Conservation (phyloP, 2,113 vertebrate species). For the Notothenia coriiceps region DNA sequence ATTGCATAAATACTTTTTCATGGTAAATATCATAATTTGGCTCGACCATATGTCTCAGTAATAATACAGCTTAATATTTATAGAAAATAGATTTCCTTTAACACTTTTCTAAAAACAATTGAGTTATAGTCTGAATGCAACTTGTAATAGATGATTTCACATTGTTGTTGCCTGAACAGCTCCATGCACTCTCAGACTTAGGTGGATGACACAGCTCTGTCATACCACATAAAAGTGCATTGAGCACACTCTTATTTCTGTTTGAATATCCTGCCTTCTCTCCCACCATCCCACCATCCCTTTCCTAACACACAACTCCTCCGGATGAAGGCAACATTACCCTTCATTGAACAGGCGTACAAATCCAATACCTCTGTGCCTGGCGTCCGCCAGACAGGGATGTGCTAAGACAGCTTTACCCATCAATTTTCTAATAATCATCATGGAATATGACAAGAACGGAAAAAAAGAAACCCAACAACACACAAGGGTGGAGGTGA, state of each 20-base stretch:
- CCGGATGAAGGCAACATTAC: constrained; percentile 60
- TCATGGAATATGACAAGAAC: constrained; percentile 39
- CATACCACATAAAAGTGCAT: constrained; percentile 8
- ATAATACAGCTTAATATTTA: not conserved
- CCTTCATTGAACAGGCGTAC: constrained; percentile 58
- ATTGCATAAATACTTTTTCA: not conserved
- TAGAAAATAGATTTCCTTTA: not conserved
- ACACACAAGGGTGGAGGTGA: constrained; percentile 18
- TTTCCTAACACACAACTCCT: constrained; percentile 33
- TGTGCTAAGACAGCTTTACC: constrained; percentile 50
- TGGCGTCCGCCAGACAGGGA: constrained; percentile 57
- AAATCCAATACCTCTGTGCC: constrained; percentile 60
- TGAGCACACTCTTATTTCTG: constrained; percentile 10
- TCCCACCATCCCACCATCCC: not conserved
- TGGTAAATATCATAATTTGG: not conserved
- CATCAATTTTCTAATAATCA: constrained; percentile 73
- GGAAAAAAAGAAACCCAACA: not conserved
- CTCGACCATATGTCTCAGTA: not conserved
- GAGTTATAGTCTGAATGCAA: no score
- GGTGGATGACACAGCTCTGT: constrained; percentile 26
- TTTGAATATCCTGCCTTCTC: constrained; percentile 1
- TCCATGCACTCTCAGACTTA: not conserved
- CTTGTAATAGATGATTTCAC: not conserved
- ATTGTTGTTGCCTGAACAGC: not conserved
- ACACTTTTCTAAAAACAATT: not conserved